Percentiles rank a stretch among this genome's conserved stretches.
Evolutionary conservation across 2,113 vertebrate genomes (phyloP).

Genomic region (Zingel zingel): DNA sequence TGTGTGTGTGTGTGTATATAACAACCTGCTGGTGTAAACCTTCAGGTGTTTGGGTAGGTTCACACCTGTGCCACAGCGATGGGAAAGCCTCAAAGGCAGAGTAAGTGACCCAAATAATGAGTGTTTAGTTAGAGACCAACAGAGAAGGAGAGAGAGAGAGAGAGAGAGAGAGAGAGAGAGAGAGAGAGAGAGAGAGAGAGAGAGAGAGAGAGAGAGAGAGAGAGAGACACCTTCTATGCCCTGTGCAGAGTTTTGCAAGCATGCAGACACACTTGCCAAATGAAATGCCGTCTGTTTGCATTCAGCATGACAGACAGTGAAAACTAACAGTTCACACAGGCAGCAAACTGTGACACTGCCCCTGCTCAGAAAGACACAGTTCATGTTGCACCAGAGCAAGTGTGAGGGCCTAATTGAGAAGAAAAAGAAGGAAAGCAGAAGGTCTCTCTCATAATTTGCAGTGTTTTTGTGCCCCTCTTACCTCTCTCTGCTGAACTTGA

Average conservation of each 20-base stretch:
- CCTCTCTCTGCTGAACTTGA: constrained; percentile 99
- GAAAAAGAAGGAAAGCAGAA: not conserved
- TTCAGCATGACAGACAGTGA: constrained; percentile 41
- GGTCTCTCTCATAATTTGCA: not conserved
- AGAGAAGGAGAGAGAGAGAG: not conserved
- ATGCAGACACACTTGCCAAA: constrained; percentile 51
- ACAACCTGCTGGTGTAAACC: constrained; percentile 33
- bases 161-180: constrained; percentile 13
- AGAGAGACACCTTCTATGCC: constrained; percentile 40
- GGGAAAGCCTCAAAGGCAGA: constrained; percentile 50
- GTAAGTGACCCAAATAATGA: constrained; percentile 65
- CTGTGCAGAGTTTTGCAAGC: constrained; percentile 45
- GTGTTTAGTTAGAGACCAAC: constrained; percentile 46
- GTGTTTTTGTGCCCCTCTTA: constrained; percentile 68
- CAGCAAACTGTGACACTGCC: constrained; percentile 51
- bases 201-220: constrained; percentile 11
- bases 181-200: not conserved
- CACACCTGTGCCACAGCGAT: constrained; percentile 63
- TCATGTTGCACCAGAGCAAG: constrained; percentile 39
- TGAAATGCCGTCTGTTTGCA: constrained; percentile 60
- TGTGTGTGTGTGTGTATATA: not conserved
- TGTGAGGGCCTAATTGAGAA: constrained; percentile 31
- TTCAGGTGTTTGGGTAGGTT: constrained; percentile 52
- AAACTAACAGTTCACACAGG: constrained; percentile 53
- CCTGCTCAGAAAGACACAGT: constrained; percentile 24